Conservation (phyloP, 2,797 vertebrate species). For the Manis crassicaudata region DNA sequence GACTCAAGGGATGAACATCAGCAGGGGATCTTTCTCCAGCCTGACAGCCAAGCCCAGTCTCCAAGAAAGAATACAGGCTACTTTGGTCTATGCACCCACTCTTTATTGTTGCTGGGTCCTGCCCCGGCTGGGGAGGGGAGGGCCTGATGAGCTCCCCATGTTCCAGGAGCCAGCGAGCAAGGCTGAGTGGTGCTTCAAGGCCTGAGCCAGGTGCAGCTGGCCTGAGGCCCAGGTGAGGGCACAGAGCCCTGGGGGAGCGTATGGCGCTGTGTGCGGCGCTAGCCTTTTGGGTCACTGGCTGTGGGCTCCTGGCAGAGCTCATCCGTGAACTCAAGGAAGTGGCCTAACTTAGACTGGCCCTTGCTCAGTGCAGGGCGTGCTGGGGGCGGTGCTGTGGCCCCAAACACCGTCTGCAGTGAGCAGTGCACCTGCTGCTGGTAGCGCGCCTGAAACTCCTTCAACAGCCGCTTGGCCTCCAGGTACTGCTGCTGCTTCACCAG, state of each 20-base stretch:
- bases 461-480: slow-evolving; percentile 75
- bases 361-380: not conserved
- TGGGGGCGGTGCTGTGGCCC: accelerated
- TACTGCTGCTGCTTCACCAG: slow-evolving; percentile 75
- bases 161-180: not conserved
- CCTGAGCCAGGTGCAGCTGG: not conserved
- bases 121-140: not conserved
- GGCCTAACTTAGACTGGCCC: slow-evolving; percentile 45
- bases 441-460: slow-evolving; percentile 78
- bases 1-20: not conserved
- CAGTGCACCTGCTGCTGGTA: slow-evolving; percentile 51
- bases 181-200: not conserved
- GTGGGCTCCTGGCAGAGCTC: slow-evolving; percentile 71
- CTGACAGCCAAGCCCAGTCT: not conserved
- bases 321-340: slow-evolving; percentile 74
- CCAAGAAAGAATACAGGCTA: not conserved
- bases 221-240: not conserved
- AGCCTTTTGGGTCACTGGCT: slow-evolving; percentile 50
- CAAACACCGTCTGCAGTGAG: not conserved
- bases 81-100: slow-evolving; percentile 33
- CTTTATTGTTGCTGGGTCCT: slow-evolving; percentile 72
- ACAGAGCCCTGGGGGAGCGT: not conserved
- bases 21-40: not conserved
- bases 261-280: not conserved
- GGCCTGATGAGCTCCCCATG: not conserved